Percentiles rank a stretch among this genome's conserved stretches.
phyloP scores from a whole-genome alignment of 2,888 invertebrate species.

The Lasioglossum marginatum region DNA sequence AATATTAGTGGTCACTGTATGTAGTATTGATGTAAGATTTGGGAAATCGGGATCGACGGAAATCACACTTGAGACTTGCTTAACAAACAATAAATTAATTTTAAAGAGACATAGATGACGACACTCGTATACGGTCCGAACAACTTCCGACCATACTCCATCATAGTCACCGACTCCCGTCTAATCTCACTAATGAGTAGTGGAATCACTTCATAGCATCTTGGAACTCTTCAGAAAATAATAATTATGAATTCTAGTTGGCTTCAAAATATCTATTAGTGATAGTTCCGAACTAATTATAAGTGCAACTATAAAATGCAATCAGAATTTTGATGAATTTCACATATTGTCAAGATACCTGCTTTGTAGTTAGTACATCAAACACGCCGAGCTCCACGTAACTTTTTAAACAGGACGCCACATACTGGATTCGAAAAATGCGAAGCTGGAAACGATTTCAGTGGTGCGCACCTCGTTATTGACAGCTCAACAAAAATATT shows the following conservation, averaged over 20 bases:
- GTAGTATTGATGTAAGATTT: no score
- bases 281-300: not conserved
- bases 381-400: not conserved
- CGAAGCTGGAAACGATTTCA: not conserved
- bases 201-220: not conserved
- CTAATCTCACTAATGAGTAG: no score
- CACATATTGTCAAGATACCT: no score
- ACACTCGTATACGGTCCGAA: no score
- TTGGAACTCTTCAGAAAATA: not conserved
- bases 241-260: not conserved
- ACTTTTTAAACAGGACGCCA: not conserved
- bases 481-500: not conserved
- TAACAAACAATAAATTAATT: no score
- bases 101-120: no score
- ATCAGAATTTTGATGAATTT: not conserved
- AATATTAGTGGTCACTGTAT: no score
- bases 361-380: not conserved
- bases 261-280: not conserved
- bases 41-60: no score
- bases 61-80: no score
- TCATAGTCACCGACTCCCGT: no score
- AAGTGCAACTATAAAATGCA: not conserved
- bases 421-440: not conserved
- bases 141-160: no score
- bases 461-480: not conserved